phyloP scores from a whole-genome alignment of 2,113 vertebrate species.

The Myiopsitta monachus region DNA sequence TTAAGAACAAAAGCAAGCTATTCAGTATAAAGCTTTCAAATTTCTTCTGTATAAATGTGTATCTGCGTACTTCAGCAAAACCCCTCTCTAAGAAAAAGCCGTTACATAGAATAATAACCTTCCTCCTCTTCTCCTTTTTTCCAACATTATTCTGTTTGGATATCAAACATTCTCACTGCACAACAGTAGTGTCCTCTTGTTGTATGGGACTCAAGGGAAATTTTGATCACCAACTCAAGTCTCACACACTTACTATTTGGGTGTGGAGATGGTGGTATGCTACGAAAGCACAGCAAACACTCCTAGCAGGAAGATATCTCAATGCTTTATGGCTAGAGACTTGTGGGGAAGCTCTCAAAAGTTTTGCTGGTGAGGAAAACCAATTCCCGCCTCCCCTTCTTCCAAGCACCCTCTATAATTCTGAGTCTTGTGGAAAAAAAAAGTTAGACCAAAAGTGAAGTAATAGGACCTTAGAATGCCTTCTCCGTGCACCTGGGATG shows the following conservation, averaged over 20 bases:
- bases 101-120: background rate
- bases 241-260: background rate
- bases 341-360: background rate
- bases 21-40: background rate
- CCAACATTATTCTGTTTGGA: background rate
- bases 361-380: background rate
- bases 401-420: background rate
- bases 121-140: background rate
- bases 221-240: background rate
- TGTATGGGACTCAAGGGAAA: background rate
- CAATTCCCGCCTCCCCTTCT: background rate
- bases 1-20: conserved; percentile 6
- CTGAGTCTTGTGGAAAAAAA: background rate
- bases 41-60: conserved; percentile 3
- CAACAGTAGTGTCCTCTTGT: background rate
- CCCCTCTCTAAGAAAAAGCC: background rate
- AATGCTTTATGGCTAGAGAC: fast-evolving
- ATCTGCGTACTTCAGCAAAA: background rate
- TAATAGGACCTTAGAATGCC: background rate
- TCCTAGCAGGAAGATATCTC: background rate
- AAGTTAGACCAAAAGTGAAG: background rate
- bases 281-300: background rate
- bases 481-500: background rate
- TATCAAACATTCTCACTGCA: background rate
- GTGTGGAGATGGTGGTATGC: background rate